Conservation (phyloP, 2,888 invertebrate genomes). For the Onthophagus sagittarius region DNA sequence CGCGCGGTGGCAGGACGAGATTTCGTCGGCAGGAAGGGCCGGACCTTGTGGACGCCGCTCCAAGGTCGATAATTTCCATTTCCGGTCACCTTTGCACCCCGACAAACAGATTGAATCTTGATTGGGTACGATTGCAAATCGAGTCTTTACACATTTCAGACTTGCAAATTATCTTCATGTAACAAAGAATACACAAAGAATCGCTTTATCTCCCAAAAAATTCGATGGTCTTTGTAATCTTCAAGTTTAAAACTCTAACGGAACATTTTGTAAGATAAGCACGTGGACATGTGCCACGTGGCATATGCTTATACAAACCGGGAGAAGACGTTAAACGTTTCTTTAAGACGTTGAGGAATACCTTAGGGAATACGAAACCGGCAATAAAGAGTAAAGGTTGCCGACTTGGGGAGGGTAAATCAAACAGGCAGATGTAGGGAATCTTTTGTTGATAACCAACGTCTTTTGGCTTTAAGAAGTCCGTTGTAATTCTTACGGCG, state of each 20-base stretch:
- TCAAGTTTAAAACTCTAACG: not conserved
- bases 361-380: conserved; percentile 30
- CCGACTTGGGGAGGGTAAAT: conserved; percentile 46
- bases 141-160: not conserved
- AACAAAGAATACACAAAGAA: no score
- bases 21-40: not conserved
- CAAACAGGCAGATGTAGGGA: conserved; percentile 44
- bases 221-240: no score
- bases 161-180: not conserved
- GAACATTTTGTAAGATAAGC: conserved; percentile 4
- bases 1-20: conserved; percentile 21
- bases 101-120: conserved; percentile 7
- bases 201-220: no score
- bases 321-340: conserved; percentile 26
- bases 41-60: conserved; percentile 15
- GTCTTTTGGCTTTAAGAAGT: conserved; percentile 39
- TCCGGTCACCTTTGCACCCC: conserved; percentile 28
- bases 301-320: conserved; percentile 8
- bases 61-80: conserved; percentile 31
- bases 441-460: conserved; percentile 37
- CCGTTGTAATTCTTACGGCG: conserved; percentile 22
- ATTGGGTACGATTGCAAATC: not conserved
- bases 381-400: conserved; percentile 31
- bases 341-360: conserved; percentile 43
- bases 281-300: conserved; percentile 10